A percentile compares a stretch with the other conserved stretches of the same genome.
Conservation (phyloP, 2,888 invertebrate species). For the Nomada ferruginata region DNA sequence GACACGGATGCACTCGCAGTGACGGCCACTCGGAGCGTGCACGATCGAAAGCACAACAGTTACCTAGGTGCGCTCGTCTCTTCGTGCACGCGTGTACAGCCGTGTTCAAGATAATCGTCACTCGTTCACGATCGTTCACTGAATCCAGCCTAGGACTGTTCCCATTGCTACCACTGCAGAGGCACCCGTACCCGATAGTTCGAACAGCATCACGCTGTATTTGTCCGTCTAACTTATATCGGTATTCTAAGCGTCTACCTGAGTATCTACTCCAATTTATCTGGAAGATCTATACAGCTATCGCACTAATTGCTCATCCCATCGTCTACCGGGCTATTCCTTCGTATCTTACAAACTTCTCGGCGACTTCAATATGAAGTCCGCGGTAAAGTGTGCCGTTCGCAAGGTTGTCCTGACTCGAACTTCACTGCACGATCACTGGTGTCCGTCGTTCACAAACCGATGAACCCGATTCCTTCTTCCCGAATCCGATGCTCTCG, state of each 20-base stretch:
- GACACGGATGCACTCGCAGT: not conserved
- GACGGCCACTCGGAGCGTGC: not conserved
- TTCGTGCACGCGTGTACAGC: not conserved
- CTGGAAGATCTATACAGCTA: slow-evolving; percentile 28
- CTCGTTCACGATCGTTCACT: slow-evolving; percentile 39
- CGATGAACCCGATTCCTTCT: no score
- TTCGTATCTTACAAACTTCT: not conserved
- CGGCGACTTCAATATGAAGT: slow-evolving; percentile 30
- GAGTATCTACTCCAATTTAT: slow-evolving; percentile 35
- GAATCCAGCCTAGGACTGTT: not conserved
- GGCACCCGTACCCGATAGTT: not conserved
- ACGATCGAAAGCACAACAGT: slow-evolving; percentile 12
- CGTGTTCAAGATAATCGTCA: slow-evolving; percentile 6
- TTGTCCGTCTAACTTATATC: slow-evolving; percentile 28
- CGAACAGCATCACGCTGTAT: not conserved
- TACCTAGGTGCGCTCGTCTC: slow-evolving; percentile 4
- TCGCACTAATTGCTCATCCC: slow-evolving; percentile 2
- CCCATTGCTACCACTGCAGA: not conserved
- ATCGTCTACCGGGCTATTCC: slow-evolving; percentile 11
- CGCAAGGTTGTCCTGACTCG: not conserved
- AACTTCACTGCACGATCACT: slow-evolving; percentile 33
- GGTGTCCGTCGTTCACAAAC: not conserved
- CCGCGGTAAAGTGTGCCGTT: slow-evolving; percentile 1
- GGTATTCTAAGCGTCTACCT: slow-evolving; percentile 32
- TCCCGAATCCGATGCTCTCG: not conserved